Conservation (phyloP, 2,113 vertebrate species). For the Cathartes aura region DNA sequence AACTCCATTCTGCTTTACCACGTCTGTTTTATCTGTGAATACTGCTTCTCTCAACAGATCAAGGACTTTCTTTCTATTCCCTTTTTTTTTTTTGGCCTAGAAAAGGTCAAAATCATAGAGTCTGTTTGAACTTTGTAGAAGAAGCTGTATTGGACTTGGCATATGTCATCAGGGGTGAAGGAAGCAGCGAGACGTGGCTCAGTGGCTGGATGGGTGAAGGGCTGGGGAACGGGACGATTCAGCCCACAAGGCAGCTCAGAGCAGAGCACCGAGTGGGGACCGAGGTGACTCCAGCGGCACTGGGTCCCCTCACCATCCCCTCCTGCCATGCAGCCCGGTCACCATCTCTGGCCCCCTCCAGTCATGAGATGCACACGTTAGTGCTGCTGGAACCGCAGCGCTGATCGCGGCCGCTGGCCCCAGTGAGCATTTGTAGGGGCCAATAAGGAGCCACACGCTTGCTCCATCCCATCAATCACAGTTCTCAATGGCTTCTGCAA, state of each 20-base stretch:
- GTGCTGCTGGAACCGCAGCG: neutral
- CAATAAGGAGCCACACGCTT: neutral
- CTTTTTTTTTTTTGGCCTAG: neutral
- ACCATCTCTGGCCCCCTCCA: neutral
- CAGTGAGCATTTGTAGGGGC: accelerated
- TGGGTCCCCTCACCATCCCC: neutral
- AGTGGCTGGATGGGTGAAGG: neutral
- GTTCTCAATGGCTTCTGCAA: neutral
- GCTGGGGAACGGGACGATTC: accelerated
- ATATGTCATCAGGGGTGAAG: too few relatives aligned
- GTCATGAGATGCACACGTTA: neutral
- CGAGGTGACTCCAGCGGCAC: accelerated
- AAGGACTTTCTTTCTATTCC: neutral
- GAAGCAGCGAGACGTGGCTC: accelerated
- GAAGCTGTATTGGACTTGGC: neutral
- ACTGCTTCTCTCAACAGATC: neutral
- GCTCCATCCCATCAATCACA: accelerated
- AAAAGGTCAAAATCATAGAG: neutral
- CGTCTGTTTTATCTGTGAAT: neutral
- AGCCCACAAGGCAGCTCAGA: neutral
- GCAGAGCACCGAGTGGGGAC: neutral
- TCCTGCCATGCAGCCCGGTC: accelerated
- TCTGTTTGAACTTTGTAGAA: neutral
- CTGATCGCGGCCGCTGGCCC: neutral
- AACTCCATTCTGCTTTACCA: neutral